Evolutionary conservation across 2,888 invertebrate species (phyloP), one percentile per base, ranked within the genome.

Genomic region (Habroteleia sp.): DNA sequence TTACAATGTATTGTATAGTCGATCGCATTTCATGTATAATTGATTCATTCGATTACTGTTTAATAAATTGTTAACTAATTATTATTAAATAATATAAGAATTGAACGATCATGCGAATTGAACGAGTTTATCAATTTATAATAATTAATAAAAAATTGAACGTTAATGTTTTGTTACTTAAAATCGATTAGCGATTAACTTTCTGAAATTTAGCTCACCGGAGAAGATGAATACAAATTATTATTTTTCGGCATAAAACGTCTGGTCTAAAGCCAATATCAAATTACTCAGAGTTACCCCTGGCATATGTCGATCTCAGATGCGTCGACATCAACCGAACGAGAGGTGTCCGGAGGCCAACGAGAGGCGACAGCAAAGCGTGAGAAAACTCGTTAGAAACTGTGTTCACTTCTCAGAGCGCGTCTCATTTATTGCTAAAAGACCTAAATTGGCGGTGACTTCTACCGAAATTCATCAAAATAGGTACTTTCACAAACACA

Each of bases 211-310:
- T 60, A 52, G 58, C 37, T 44, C 54, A 65, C 20, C 31, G 39
- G 6, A 46, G 13, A 27, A 20, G 29, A 27, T 13, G 66, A 66
- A 66, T 27, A 56, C 54, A 76, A 77, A 74, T 77, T 78, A n/a
- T n/a, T n/a, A 80, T 81, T 80, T 80, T 80, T 77, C 78, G 79
- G 75, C 56, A 31, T 75, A 48, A 50, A 63, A 62, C 31, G 54
- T 33, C 76, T 81, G 80, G 81, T 82, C 74, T 74, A 71, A 74
- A 74, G 82, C 82, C 80, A 83, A 80, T 81, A 79, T 83, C 82
- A 80, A 82, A 83, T 83, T 82, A 83, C 81, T 69, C 56, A 44
- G 37, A 50, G 41, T 72, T 42, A 50, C 69, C 73, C 68, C 60
- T 63, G 50, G 62, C 74, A 77, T 72, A 72, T 74, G 71, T 58